Conservation (phyloP, 2,797 vertebrate genomes). For the Urophycis tenuis region DNA sequence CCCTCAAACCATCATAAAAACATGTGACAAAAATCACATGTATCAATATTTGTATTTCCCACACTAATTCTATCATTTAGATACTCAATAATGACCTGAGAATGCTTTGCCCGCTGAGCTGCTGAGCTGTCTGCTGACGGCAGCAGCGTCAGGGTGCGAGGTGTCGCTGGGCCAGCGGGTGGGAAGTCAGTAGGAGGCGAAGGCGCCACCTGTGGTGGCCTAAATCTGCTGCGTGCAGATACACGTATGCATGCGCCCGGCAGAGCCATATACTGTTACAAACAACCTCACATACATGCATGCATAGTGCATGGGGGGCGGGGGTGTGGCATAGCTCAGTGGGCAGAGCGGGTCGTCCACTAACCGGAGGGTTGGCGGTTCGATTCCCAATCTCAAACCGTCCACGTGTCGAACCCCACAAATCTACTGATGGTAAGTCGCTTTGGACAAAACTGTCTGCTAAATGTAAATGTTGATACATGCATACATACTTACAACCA, state of each 20-base stretch:
- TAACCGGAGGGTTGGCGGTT: too few relatives aligned
- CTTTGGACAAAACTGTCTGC: too few relatives aligned
- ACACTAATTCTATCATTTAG: neutral
- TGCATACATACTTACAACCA: neutral
- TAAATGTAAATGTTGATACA: too few relatives aligned
- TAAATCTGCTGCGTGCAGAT: slow-evolving; percentile 26
- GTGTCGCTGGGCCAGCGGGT: slow-evolving; percentile 36
- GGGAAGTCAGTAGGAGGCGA: slow-evolving; percentile 29
- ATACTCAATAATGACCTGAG: neutral
- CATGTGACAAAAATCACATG: neutral
- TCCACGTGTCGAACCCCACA: too few relatives aligned
- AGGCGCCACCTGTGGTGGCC: slow-evolving; percentile 26
- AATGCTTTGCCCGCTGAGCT: neutral
- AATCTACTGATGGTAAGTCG: too few relatives aligned
- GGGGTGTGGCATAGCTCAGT: too few relatives aligned
- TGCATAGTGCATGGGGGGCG: too few relatives aligned
- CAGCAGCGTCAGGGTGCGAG: neutral
- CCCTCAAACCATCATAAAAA: too few relatives aligned
- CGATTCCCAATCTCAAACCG: too few relatives aligned
- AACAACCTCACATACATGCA: neutral
- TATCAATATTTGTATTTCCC: neutral
- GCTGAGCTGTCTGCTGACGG: neutral
- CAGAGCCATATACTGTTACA: slow-evolving; percentile 18
- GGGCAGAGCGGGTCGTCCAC: too few relatives aligned
- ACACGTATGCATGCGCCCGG: neutral